Evolutionary conservation across 1,140 invertebrate species (phyloP).

Genomic region (Bombyx mandarina): DNA sequence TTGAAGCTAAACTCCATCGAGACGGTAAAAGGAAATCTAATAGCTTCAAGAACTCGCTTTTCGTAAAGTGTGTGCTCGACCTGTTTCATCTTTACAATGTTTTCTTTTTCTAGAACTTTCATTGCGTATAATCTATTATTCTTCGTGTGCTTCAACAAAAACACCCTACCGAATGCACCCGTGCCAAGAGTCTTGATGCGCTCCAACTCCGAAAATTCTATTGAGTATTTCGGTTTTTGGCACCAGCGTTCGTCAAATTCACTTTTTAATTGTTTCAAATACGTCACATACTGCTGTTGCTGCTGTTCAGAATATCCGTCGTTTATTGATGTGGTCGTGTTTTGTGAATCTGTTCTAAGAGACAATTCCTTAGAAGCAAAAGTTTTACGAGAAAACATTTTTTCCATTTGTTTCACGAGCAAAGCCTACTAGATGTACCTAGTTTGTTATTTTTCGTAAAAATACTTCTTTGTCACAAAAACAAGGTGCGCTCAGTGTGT

Average conservation of each 20-base stretch:
- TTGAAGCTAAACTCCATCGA: conserved; percentile 87
- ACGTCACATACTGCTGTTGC: conserved; percentile 49
- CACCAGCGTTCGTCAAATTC: conserved; percentile 55
- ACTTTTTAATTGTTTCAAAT: conserved; percentile 42
- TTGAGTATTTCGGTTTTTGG: conserved; percentile 26
- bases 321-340: conserved; percentile 23
- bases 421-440: no score
- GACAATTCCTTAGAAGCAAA: conserved; percentile 24
- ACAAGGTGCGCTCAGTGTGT: no score
- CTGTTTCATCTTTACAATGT: conserved; percentile 89
- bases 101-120: conserved; percentile 92
- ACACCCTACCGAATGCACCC: conserved; percentile 91
- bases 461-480: no score
- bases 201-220: conserved; percentile 43
- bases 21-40: conserved; percentile 89
- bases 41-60: conserved; percentile 85
- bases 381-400: conserved; percentile 39
- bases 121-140: conserved; percentile 84
- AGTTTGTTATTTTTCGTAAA: conserved; percentile 9
- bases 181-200: conserved; percentile 79
- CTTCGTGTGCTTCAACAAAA: conserved; percentile 80
- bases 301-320: conserved; percentile 54
- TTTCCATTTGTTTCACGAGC: not conserved
- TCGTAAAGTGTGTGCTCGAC: conserved; percentile 89
- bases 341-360: conserved; percentile 23